phyloP scores from a whole-genome alignment of 2,888 invertebrate genomes.

The Limnephilus marmoratus region DNA sequence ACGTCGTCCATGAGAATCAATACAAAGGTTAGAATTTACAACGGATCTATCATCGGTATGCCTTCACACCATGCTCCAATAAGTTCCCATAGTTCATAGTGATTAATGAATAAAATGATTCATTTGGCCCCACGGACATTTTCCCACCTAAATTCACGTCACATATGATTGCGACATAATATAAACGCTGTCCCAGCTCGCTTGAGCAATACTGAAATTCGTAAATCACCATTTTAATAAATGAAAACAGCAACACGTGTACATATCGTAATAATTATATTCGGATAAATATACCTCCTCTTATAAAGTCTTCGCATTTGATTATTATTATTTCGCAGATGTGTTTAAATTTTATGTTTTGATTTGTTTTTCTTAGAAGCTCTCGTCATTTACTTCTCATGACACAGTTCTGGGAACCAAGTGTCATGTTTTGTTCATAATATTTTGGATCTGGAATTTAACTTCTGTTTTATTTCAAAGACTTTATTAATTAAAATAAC shows the following conservation, averaged over 20 bases:
- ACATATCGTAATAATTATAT: not conserved
- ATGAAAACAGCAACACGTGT: not conserved
- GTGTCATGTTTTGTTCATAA: not conserved
- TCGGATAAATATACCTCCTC: not conserved
- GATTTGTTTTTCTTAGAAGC: not conserved
- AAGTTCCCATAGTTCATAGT: not conserved
- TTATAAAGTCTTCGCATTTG: not conserved
- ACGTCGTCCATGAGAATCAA: not conserved
- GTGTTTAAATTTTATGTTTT: not conserved
- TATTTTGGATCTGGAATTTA: not conserved
- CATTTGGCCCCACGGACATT: conserved; percentile 15
- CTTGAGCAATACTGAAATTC: conserved; percentile 2
- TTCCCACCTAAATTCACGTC: conserved; percentile 21
- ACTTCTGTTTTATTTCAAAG: not conserved
- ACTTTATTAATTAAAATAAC: not conserved
- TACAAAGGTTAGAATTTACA: not conserved
- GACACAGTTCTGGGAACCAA: not conserved
- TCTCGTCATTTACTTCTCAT: not conserved
- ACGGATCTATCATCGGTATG: not conserved
- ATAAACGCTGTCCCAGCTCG: not conserved
- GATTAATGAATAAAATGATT: not conserved
- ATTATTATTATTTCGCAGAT: conserved; percentile 4
- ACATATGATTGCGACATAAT: not conserved
- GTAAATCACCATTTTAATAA: conserved; percentile 36
- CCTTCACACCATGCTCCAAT: not conserved